Percentiles rank a stretch among this genome's conserved stretches.
These are phyloP conservation scores for Anarsia innoxiella DNA, from an alignment of 2,888 invertebrate species.

Conservation along the genomic window DNA sequence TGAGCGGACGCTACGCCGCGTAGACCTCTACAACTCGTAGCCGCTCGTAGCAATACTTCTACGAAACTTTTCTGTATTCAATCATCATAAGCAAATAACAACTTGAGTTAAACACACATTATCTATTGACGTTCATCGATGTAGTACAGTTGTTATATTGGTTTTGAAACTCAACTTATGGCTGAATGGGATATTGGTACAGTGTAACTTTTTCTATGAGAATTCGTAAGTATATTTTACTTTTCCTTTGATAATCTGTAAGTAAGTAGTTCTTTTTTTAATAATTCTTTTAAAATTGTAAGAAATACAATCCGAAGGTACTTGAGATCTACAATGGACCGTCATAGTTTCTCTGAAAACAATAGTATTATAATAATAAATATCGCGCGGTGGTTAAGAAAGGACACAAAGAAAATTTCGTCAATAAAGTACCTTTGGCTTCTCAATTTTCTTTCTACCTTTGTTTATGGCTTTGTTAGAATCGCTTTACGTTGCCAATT, in stretches of 20 bases:
- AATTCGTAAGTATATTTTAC: conserved; percentile 43
- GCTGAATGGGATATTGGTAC: conserved; percentile 22
- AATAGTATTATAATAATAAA: no score
- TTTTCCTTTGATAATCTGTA: not conserved
- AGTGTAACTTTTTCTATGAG: conserved; percentile 33
- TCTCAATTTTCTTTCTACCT: conserved; percentile 46
- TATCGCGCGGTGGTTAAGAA: no score
- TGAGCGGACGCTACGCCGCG: conserved; percentile 56
- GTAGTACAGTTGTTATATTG: conserved; percentile 15
- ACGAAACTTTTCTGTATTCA: conserved; percentile 30
- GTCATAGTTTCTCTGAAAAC: no score
- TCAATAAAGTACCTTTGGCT: conserved; percentile 36
- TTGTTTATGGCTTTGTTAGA: conserved; percentile 50
- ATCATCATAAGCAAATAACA: not conserved
- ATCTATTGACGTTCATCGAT: conserved; percentile 16
- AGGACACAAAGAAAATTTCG: conserved; percentile 53
- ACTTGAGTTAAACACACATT: not conserved
- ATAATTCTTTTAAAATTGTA: no score
- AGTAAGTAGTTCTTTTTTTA: no score
- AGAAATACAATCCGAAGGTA: no score
- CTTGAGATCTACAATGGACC: no score
- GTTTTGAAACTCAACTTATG: conserved; percentile 5
- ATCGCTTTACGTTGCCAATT: conserved; percentile 44
- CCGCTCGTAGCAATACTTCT: conserved; percentile 34
- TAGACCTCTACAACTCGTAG: conserved; percentile 25